A percentile compares a stretch with the other conserved stretches of the same genome.
These are phyloP conservation scores for Eupithecia subfuscata DNA, from an alignment of 2,888 invertebrate species.

Conservation along the genomic window DNA sequence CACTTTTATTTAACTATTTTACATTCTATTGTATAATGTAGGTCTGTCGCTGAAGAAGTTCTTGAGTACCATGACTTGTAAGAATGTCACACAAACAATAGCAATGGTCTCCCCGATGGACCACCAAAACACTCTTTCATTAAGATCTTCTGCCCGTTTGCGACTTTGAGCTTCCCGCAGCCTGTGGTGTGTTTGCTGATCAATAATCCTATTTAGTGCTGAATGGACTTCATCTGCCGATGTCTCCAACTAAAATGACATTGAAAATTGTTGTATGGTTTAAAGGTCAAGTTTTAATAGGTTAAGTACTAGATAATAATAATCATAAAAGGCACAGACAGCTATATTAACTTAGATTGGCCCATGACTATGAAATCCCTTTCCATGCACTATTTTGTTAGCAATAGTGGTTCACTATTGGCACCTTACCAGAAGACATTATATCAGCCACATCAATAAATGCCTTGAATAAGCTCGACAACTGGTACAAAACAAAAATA, in stretches of 20 bases:
- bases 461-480: too few relatives aligned
- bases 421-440: too few relatives aligned
- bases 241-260: conserved; percentile 91
- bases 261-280: not conserved
- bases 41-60: conserved; percentile 91
- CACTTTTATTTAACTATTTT: conserved; percentile 65
- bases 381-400: too few relatives aligned
- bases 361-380: too few relatives aligned
- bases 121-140: conserved; percentile 97
- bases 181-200: conserved; percentile 98
- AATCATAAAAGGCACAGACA: too few relatives aligned
- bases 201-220: conserved; percentile 93
- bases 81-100: conserved; percentile 93
- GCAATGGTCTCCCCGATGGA: conserved; percentile 94
- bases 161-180: conserved; percentile 97
- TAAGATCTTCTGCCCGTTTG: conserved; percentile 97
- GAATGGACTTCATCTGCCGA: conserved; percentile 96
- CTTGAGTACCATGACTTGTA: conserved; percentile 95
- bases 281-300: too few relatives aligned
- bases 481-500: too few relatives aligned
- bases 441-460: too few relatives aligned
- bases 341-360: too few relatives aligned
- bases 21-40: conserved; percentile 75
- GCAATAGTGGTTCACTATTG: too few relatives aligned
- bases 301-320: too few relatives aligned